phyloP scores from a whole-genome alignment of 2,113 vertebrate species.

The Centropristis striata region DNA sequence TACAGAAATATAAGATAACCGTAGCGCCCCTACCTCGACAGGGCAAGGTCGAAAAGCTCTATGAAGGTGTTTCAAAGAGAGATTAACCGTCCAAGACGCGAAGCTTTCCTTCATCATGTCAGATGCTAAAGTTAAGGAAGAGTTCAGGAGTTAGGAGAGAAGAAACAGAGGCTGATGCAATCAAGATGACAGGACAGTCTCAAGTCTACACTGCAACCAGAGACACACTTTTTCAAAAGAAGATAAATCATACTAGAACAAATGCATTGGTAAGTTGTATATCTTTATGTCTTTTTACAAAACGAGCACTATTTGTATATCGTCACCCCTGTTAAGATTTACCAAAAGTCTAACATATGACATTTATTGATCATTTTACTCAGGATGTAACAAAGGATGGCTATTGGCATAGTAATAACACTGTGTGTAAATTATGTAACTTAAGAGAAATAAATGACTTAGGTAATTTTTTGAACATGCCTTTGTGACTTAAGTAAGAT shows the following conservation, averaged over 20 bases:
- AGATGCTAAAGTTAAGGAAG: neutral
- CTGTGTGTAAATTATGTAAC: no score
- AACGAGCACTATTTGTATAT: neutral
- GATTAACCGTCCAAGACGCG: neutral
- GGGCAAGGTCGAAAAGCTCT: neutral
- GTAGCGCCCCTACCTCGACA: no score
- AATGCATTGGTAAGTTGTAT: constrained; percentile 86
- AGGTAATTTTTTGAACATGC: no score
- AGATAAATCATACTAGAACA: neutral
- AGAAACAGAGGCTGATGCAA: neutral
- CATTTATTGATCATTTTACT: no score
- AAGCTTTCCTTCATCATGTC: constrained; percentile 44
- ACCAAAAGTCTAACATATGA: no score
- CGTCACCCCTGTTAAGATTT: no score
- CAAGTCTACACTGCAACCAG: constrained; percentile 83
- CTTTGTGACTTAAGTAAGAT: no score
- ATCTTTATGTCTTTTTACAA: no score
- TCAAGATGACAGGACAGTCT: constrained; percentile 47
- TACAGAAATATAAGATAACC: no score
- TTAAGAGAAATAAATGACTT: no score
- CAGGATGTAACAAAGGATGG: no score
- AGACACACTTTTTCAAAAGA: constrained; percentile 74
- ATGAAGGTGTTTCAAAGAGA: neutral
- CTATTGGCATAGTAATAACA: no score
- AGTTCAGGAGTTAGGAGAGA: neutral